Base-by-base conservation (phyloP, 2,113 vertebrate species). In the Plecotus auritus region DNA sequence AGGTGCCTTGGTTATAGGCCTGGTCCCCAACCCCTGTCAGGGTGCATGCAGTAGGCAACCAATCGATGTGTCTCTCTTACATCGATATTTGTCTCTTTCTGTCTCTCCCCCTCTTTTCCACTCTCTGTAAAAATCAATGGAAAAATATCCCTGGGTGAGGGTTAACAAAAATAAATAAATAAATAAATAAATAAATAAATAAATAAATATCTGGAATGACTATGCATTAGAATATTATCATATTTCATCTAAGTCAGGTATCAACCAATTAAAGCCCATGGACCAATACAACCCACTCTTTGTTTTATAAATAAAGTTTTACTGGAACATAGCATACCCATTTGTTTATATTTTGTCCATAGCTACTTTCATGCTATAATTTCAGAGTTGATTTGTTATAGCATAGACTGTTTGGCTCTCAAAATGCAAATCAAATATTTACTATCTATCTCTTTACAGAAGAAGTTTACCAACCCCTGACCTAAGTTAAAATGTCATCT, bases 251-350 rank as follows among this genome's bases (percentile, higher is more conserved):
- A 70, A 89, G 14, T 81, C 26, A 76, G 14, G 18, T 18, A 20
- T 67, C 1, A 18, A 32, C 10, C 61, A 40, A 4, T 30, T 11
- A 42, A 2, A 76, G 32, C 22, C 7, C 9, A 28, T 85, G 40
- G 11, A 8, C 26, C 32, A 88, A 47, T 45, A 37, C 16, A 82
- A 9, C 40, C 11, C 42, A 69, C 7, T 92, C 1, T 66, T 84
- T 64, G 40, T 90, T 91, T 87, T 95, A 4, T 89, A 83, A 94
- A 81, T 73, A 59, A 85, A 87, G 56, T 85, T 87, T 76, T 59
- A 81, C 67, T 72, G 7, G 51, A 85, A 85, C 4, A 30, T 40
- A 88, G 35, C 12, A 11, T 30, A 35, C 7, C 77, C 14, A 26
- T 85, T 83, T 82, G 20, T 92, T 81, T 77, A 26, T 26, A 13